phyloP scores from a whole-genome alignment of 2,113 vertebrate species.

The Sylvilagus bachmani region DNA sequence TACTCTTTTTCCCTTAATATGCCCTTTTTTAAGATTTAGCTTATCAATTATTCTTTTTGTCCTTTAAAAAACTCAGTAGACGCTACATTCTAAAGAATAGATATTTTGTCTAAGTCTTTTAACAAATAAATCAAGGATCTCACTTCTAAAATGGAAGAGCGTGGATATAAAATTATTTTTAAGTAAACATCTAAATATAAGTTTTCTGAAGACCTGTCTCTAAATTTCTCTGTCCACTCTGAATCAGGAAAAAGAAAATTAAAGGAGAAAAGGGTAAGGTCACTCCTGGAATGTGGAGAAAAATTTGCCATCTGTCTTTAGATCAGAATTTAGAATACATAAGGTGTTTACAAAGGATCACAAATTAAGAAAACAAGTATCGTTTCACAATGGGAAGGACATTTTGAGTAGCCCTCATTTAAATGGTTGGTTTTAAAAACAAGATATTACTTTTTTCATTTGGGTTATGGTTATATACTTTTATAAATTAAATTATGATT shows the following conservation, averaged over 20 bases:
- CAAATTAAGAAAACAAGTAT: slow-evolving; percentile 1
- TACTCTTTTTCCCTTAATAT: neutral
- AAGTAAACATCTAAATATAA: slow-evolving; percentile 6
- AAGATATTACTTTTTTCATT: slow-evolving; percentile 29
- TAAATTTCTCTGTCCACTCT: neutral
- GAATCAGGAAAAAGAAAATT: neutral
- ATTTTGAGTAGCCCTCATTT: slow-evolving; percentile 31
- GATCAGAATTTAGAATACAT: slow-evolving; percentile 28
- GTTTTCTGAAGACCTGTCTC: neutral
- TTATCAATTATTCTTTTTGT: neutral
- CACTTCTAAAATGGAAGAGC: slow-evolving; percentile 32
- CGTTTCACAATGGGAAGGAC: neutral
- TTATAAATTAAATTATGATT: slow-evolving; percentile 46
- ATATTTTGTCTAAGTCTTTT: slow-evolving; percentile 38
- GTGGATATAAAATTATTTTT: slow-evolving; percentile 14
- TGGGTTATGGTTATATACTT: slow-evolving; percentile 36
- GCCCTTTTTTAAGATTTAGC: neutral
- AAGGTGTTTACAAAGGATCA: neutral
- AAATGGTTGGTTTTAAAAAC: slow-evolving; percentile 41
- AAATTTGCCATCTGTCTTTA: slow-evolving; percentile 46
- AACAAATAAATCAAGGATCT: neutral
- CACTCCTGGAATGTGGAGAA: neutral
- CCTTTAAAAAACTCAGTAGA: slow-evolving; percentile 1
- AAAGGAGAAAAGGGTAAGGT: neutral
- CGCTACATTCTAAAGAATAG: slow-evolving; percentile 28